phyloP scores from a whole-genome alignment of 1,140 invertebrate species.

The Drosophila asahinai region DNA sequence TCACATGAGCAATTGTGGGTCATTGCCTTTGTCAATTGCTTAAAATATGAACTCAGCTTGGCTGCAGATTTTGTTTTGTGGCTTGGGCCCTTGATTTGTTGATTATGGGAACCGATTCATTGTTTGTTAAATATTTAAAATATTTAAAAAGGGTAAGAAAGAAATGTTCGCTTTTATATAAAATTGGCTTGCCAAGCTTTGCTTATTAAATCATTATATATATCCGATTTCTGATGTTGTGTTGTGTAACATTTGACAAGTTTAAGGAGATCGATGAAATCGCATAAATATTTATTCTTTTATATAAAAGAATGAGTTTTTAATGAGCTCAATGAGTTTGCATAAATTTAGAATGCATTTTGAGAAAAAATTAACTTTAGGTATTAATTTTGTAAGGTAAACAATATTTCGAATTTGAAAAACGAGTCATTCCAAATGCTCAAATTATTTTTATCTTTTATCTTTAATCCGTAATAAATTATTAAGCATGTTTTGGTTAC shows the following conservation, averaged over 20 bases:
- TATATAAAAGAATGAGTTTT: not conserved
- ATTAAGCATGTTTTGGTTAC: no score
- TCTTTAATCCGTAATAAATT: no score
- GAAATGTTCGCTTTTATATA: not conserved
- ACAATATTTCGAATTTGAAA: no score
- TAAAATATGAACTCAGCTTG: conserved; percentile 3
- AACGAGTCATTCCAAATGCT: no score
- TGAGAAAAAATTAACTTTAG: not conserved
- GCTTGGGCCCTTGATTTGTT: conserved; percentile 23
- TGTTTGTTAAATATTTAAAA: not conserved
- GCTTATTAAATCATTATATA: not conserved
- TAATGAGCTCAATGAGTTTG: not conserved
- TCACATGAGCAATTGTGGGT: conserved; percentile 37
- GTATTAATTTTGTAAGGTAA: not conserved
- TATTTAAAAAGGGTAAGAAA: not conserved
- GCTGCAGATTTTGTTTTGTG: conserved; percentile 12
- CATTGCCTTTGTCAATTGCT: conserved; percentile 52
- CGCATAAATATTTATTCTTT: not conserved
- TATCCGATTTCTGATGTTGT: not conserved
- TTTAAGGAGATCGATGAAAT: not conserved
- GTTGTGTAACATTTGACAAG: not conserved
- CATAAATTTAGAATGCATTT: not conserved
- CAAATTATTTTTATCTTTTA: not conserved
- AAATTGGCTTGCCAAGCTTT: not conserved
- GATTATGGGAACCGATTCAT: conserved; percentile 23